A percentile compares a stretch with the other conserved stretches of the same genome.
Evolutionary conservation across 2,888 invertebrate species (phyloP).

Genomic region (Sipunculus nudus): DNA sequence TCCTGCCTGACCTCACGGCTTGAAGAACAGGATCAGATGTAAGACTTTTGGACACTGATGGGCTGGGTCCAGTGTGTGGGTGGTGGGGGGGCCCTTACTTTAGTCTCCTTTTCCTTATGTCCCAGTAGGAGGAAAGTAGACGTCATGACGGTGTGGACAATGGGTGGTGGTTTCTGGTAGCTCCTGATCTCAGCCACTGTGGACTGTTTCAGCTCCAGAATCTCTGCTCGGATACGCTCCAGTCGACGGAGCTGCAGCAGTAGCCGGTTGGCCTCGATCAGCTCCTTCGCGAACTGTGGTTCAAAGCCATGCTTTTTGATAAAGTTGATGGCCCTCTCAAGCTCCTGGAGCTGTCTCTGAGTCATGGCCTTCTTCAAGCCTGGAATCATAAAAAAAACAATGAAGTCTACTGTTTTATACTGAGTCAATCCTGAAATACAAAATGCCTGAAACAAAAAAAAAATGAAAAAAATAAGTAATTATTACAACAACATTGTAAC

Average conservation of each 20-base stretch:
- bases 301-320: slow-evolving; percentile 60
- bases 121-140: slow-evolving; percentile 58
- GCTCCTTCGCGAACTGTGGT: slow-evolving; percentile 49
- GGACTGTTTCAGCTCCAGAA: slow-evolving; percentile 53
- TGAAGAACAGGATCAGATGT: too few relatives aligned
- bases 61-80: too few relatives aligned
- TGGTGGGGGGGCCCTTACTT: too few relatives aligned
- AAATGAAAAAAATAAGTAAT: too few relatives aligned
- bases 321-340: slow-evolving; percentile 57
- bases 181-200: slow-evolving; percentile 61
- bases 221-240: slow-evolving; percentile 48
- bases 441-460: too few relatives aligned
- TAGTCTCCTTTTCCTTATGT: slow-evolving; percentile 59
- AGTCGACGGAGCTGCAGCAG: slow-evolving; percentile 40
- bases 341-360: slow-evolving; percentile 50
- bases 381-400: slow-evolving; percentile 35
- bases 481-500: too few relatives aligned
- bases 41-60: too few relatives aligned
- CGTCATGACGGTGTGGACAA: slow-evolving; percentile 57
- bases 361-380: slow-evolving; percentile 57
- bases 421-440: background rate
- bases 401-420: too few relatives aligned
- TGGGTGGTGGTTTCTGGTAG: slow-evolving; percentile 52
- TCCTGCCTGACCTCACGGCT: too few relatives aligned
- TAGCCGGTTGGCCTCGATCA: slow-evolving; percentile 53